A percentile compares a stretch with the other conserved stretches of the same genome.
phyloP scores from a whole-genome alignment of 2,113 vertebrate genomes.

The Cyprinodon tularosa region DNA sequence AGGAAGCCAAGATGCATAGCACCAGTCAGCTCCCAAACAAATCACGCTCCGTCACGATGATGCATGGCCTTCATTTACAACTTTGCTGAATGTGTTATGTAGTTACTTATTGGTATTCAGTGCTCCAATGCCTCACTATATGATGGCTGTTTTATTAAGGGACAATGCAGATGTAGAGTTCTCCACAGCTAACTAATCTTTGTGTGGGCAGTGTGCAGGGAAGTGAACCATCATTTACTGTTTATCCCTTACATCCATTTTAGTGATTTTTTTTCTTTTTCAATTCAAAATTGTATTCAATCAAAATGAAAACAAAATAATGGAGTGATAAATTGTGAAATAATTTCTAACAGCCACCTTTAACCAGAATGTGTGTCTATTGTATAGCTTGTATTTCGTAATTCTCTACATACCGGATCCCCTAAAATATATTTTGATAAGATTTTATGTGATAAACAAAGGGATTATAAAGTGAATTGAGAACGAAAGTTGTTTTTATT shows the following conservation, averaged over 20 bases:
- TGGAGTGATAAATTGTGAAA: conserved; percentile 17
- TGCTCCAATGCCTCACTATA: conserved; percentile 64
- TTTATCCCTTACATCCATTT: conserved; percentile 55
- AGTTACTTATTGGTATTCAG: conserved; percentile 67
- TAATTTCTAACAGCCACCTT: background rate
- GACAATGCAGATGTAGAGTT: conserved; percentile 44
- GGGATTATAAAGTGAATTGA: too few relatives aligned
- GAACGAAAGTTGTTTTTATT: too few relatives aligned
- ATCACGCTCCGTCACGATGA: conserved; percentile 62
- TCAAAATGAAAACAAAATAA: conserved; percentile 3
- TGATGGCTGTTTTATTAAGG: conserved; percentile 64
- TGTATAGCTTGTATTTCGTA: background rate
- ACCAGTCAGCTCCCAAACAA: conserved; percentile 63
- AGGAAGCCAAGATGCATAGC: conserved; percentile 36
- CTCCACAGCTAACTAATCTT: conserved; percentile 53
- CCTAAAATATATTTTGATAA: background rate
- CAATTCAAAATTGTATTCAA: background rate
- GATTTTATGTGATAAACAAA: background rate
- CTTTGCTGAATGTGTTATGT: conserved; percentile 59
- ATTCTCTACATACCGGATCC: background rate
- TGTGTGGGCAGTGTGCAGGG: conserved; percentile 42
- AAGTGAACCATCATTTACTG: background rate
- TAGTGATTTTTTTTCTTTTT: conserved; percentile 18
- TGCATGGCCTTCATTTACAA: conserved; percentile 68
- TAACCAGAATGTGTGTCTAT: background rate